phyloP scores from a whole-genome alignment of 2,113 vertebrate species.

The Ariopsis seemanni region DNA sequence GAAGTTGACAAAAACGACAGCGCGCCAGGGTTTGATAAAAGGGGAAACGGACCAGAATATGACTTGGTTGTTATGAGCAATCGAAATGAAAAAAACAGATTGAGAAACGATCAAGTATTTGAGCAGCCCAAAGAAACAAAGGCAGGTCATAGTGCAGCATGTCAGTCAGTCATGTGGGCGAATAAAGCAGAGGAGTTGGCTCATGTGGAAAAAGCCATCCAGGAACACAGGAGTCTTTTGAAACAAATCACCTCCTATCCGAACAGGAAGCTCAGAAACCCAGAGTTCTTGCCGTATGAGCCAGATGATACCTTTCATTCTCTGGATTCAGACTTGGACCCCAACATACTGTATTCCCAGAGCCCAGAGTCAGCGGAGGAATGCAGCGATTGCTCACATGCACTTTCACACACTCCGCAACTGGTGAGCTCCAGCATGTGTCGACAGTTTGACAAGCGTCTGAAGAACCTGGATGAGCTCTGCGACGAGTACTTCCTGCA shows the following conservation, averaged over 20 bases:
- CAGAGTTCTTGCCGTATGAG: conserved; percentile 80
- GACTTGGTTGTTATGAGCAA: neutral
- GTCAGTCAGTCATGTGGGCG: conserved; percentile 74
- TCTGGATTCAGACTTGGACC: neutral
- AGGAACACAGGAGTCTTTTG: conserved; percentile 85
- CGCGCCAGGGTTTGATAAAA: neutral
- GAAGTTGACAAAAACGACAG: neutral
- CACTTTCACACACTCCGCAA: conserved; percentile 75
- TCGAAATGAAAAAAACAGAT: no score
- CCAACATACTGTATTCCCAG: neutral
- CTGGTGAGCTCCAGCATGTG: conserved; percentile 79
- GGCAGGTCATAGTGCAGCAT: conserved; percentile 61
- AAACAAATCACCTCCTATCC: conserved; percentile 90
- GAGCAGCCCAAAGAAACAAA: conserved; percentile 71
- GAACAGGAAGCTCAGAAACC: conserved; percentile 81
- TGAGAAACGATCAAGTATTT: neutral
- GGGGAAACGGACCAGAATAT: neutral
- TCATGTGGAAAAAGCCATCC: conserved; percentile 84
- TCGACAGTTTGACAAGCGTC: conserved; percentile 82
- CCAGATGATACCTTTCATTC: conserved; percentile 57
- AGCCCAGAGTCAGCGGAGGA: conserved; percentile 20
- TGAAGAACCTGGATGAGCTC: conserved; percentile 88
- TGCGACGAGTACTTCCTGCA: conserved; percentile 88
- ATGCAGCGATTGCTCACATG: neutral
- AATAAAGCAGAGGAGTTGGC: conserved; percentile 82